Evolutionary conservation across 1,140 invertebrate species (phyloP), one percentile per base, ranked within the genome.

Genomic region (Stenopsyche tienmushanensis): DNA sequence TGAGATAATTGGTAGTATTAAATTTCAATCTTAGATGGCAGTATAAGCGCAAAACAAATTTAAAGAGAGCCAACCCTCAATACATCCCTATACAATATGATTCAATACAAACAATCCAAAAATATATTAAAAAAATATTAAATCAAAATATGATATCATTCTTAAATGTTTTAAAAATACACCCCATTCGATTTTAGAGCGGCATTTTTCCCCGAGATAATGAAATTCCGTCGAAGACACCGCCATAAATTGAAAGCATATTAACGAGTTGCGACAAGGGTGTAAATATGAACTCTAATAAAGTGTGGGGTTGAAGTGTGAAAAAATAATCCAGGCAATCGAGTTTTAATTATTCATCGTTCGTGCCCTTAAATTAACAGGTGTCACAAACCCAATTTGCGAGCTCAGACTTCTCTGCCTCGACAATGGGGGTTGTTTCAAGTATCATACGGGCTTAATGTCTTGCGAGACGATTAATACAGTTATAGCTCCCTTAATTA

Each of bases 241-340:
- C 47, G 9, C 41, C 41, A 13, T 44, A 50, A 18, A 3, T 50
- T 45, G 44, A 5, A 45, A 45, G 44, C 44, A 21, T 44, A 50
- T 50, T 10, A 23, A 50, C 47, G 47, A 18, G 47, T 2, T 20
- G 21, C 29, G 29, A 34, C 29, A 34, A 13, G 29, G 29, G 29
- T 13, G n/a, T n/a, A n/a, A n/a, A n/a, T n/a, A n/a, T n/a, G 29
- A 34, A 13, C 29, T 34, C 29, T 34, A 34, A 34, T 15, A 20
- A 47, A 54, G 52, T 26, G 26, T 34, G 3, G 9, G 7, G 21
- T 18, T 54, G 25, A 47, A 60, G 57, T 60, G 57, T 47, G 42
- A 60, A 60, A 60, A 60, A 47, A 60, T 60, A 60, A 60, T 60
- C 57, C 29, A 20, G 57, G 57, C 44, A 60, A 60, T 60, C 25